These are phyloP conservation scores for Melieria crassipennis DNA, from an alignment of 2,888 invertebrate species.

Conservation along the genomic window DNA sequence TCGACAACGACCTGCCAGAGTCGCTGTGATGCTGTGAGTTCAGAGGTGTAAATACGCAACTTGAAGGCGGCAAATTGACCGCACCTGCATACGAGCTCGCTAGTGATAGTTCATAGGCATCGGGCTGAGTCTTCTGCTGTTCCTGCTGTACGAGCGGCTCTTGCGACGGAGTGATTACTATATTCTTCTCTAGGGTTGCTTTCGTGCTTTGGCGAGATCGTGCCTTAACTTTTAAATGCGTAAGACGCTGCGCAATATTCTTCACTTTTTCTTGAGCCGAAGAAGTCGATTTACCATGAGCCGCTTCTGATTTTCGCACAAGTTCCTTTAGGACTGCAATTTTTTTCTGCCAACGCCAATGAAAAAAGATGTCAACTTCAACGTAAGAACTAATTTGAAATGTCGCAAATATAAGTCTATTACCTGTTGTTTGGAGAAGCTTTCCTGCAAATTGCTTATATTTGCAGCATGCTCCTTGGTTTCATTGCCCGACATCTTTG, in stretches of 20 bases:
- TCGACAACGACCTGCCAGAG: conserved; percentile 22
- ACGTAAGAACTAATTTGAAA: not conserved
- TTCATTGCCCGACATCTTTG: conserved; percentile 28
- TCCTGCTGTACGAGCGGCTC: conserved; percentile 17
- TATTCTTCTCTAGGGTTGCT: conserved; percentile 19
- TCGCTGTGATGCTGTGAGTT: conserved; percentile 31
- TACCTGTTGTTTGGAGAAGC: conserved; percentile 53
- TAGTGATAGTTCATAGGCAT: conserved; percentile 16
- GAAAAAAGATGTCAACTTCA: not conserved
- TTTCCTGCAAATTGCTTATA: conserved; percentile 50
- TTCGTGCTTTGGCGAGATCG: conserved; percentile 48
- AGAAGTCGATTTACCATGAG: conserved; percentile 55
- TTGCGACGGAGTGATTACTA: conserved; percentile 29
- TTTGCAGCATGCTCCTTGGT: conserved; percentile 37
- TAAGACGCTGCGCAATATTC: conserved; percentile 57
- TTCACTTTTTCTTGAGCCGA: conserved; percentile 58
- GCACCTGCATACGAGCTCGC: conserved; percentile 16
- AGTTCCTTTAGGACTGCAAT: conserved; percentile 59
- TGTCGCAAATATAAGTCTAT: conserved; percentile 19
- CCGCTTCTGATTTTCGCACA: conserved; percentile 55
- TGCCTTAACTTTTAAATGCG: conserved; percentile 55
- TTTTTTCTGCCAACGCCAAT: conserved; percentile 51
- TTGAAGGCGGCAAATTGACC: not conserved
- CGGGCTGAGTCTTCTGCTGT: conserved; percentile 6
- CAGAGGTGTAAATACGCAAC: conserved; percentile 30